Evolutionary conservation across 2,113 vertebrate genomes (phyloP).

Genomic region (Murina feae): DNA sequence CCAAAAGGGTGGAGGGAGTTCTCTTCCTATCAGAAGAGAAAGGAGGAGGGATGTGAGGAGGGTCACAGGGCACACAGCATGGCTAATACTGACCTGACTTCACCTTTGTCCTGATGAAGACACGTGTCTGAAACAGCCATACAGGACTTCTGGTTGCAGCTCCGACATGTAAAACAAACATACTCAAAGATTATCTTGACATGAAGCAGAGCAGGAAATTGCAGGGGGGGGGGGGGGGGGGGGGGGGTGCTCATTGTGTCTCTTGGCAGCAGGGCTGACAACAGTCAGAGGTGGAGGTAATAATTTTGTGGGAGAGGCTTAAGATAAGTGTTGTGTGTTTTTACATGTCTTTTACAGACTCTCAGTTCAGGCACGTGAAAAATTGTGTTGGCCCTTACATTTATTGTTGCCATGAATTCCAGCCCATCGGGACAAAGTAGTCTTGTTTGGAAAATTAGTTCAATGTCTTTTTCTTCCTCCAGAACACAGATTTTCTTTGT

Average conservation of each 20-base stretch:
- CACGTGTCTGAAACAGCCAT: background rate
- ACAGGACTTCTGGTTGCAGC: background rate
- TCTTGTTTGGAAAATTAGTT: conserved; percentile 36
- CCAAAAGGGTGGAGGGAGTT: background rate
- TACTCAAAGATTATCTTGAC: background rate
- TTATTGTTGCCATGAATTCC: conserved; percentile 39
- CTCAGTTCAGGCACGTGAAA: conserved; percentile 48
- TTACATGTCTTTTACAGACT: conserved; percentile 33
- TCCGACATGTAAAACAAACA: background rate
- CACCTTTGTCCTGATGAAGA: background rate
- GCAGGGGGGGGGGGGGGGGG: background rate
- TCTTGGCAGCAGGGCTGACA: conserved; percentile 36
- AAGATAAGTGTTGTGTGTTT: conserved; percentile 42
- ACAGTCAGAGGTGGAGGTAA: conserved; percentile 24
- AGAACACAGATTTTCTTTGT: conserved; percentile 48
- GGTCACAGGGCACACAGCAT: background rate
- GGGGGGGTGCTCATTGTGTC: background rate
- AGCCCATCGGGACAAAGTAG: conserved; percentile 14
- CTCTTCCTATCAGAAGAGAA: background rate
- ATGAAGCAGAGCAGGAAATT: background rate
- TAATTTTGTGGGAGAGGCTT: conserved; percentile 52
- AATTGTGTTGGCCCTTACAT: background rate
- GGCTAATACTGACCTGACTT: background rate
- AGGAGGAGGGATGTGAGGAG: background rate
- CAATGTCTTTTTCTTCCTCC: conserved; percentile 33